These are phyloP conservation scores for Chrysomela aeneicollis DNA, from an alignment of 2,888 invertebrate genomes.

Conservation along the genomic window DNA sequence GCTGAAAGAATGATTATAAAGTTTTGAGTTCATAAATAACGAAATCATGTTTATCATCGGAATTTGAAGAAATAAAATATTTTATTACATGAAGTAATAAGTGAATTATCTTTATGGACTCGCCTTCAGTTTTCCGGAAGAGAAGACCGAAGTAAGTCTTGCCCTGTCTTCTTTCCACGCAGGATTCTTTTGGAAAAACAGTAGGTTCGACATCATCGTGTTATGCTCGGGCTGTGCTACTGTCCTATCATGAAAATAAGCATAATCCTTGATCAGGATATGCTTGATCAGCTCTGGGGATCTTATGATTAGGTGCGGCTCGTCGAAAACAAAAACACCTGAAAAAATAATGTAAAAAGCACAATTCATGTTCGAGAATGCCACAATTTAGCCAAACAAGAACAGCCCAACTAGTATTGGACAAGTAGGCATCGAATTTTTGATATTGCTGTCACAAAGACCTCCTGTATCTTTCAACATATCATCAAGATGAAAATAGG, in stretches of 20 bases:
- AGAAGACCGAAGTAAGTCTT: constrained; percentile 65
- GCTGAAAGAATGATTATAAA: too few relatives aligned
- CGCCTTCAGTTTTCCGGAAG: constrained; percentile 65
- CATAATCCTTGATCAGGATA: constrained; percentile 62
- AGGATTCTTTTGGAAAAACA: constrained; percentile 62
- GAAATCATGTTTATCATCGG: too few relatives aligned
- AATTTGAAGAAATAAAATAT: too few relatives aligned
- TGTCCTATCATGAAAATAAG: constrained; percentile 62
- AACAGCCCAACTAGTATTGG: too few relatives aligned
- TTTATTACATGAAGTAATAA: too few relatives aligned
- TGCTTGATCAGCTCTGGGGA: constrained; percentile 62
- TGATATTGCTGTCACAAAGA: too few relatives aligned
- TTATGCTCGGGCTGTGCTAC: constrained; percentile 59
- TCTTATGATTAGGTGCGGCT: constrained; percentile 61
- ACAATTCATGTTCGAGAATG: too few relatives aligned
- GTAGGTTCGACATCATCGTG: constrained; percentile 57
- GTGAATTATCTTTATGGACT: neutral
- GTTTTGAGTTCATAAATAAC: too few relatives aligned
- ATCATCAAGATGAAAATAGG: too few relatives aligned
- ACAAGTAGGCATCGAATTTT: too few relatives aligned
- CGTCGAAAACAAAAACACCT: constrained; percentile 63
- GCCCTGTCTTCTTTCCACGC: constrained; percentile 65
- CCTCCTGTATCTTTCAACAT: too few relatives aligned
- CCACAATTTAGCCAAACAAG: too few relatives aligned
- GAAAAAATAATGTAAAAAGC: neutral